Conservation (phyloP, 2,888 invertebrate genomes). For the Spisula solida region DNA sequence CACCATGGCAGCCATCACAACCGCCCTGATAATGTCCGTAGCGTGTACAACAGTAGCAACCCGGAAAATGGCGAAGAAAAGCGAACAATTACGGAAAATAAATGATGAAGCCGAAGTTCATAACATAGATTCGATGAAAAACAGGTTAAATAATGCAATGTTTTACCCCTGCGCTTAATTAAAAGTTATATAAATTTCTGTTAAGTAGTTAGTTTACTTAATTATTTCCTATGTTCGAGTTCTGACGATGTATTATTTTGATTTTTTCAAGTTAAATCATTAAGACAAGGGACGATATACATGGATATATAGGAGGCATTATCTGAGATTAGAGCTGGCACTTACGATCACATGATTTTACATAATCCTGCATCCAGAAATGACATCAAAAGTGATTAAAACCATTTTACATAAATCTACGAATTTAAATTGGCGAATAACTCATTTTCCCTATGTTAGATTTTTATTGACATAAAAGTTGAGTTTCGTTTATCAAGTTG, state of each 20-base stretch:
- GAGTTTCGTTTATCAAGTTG: too few relatives aligned
- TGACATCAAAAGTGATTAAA: too few relatives aligned
- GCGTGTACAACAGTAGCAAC: conserved; percentile 27
- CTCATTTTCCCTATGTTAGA: too few relatives aligned
- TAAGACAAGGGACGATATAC: neutral
- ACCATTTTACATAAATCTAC: neutral
- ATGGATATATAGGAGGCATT: too few relatives aligned
- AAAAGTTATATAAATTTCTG: neutral
- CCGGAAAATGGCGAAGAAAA: conserved; percentile 47
- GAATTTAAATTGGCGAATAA: too few relatives aligned
- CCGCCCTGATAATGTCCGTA: conserved; percentile 39
- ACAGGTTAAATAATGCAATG: neutral
- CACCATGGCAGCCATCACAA: conserved; percentile 1
- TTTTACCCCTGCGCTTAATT: neutral
- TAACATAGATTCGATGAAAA: neutral
- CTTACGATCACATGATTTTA: too few relatives aligned
- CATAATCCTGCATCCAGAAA: too few relatives aligned
- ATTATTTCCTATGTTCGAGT: neutral
- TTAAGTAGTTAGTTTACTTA: neutral
- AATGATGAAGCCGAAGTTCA: conserved; percentile 31
- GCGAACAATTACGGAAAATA: conserved; percentile 55
- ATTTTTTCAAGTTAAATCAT: neutral
- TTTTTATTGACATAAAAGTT: too few relatives aligned
- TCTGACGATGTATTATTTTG: neutral
- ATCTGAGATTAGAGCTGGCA: too few relatives aligned